phyloP scores from a whole-genome alignment of 37 sponge, comb jelly and placozoan genomes.

The Dysidea cf. avara region DNA sequence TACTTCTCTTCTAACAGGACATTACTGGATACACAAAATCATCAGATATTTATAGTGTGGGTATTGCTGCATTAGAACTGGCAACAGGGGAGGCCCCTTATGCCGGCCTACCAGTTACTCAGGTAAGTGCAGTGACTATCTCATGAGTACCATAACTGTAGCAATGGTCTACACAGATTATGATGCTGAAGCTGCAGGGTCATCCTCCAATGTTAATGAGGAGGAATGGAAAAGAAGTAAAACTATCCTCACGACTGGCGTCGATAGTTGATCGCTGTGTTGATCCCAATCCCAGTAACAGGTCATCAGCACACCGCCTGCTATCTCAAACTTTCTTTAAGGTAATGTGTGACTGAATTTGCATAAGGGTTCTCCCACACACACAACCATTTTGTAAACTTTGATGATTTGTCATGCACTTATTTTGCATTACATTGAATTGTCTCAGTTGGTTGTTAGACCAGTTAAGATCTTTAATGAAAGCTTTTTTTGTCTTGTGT shows the following conservation, averaged over 20 bases:
- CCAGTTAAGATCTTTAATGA: background rate
- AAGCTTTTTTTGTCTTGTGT: background rate
- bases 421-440: constrained; percentile 1
- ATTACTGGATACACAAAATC: background rate
- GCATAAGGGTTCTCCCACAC: no score
- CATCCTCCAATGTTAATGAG: constrained; percentile 70
- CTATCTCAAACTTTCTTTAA: constrained; percentile 47
- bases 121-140: no score
- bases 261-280: constrained; percentile 67
- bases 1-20: background rate
- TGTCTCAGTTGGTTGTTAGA: background rate
- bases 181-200: constrained; percentile 72
- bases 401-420: no score
- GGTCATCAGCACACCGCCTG: constrained; percentile 45
- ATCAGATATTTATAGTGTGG: constrained; percentile 56
- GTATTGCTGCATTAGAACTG: constrained; percentile 81
- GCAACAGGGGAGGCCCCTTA: constrained; percentile 88
- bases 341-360: no score
- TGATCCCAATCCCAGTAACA: constrained; percentile 29
- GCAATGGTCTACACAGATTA: constrained; percentile 36
- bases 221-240: constrained; percentile 28
- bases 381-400: no score
- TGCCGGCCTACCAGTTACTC: constrained; percentile 82
- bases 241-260: constrained; percentile 23
- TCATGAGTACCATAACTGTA: no score